phyloP scores from a whole-genome alignment of 2,797 vertebrate species.

The Labroides dimidiatus region DNA sequence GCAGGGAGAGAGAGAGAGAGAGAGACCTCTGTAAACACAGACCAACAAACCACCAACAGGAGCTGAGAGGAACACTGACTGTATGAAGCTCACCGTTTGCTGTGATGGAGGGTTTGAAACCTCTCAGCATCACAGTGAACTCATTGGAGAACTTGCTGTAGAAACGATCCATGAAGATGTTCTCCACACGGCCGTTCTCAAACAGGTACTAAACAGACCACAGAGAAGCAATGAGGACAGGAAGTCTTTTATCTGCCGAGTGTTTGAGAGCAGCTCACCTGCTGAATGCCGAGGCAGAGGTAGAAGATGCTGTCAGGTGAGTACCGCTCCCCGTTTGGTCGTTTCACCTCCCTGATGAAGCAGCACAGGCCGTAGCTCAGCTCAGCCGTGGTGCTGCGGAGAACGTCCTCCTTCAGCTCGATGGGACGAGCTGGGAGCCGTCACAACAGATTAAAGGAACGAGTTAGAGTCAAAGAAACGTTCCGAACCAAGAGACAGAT shows the following conservation, averaged over 20 bases:
- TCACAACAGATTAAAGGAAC: not conserved
- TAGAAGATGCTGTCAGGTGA: constrained; percentile 95
- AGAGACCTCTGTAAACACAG: rapidly evolving
- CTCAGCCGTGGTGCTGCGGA: constrained; percentile 93
- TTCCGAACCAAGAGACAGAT: too few relatives aligned
- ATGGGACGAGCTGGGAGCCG: constrained; percentile 85
- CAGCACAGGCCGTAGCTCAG: constrained; percentile 95
- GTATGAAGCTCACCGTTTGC: constrained; percentile 87
- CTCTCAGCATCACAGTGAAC: constrained; percentile 91
- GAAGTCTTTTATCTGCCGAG: too few relatives aligned
- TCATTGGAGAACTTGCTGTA: constrained; percentile 94
- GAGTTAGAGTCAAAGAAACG: too few relatives aligned
- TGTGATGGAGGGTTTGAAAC: constrained; percentile 92
- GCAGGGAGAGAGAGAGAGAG: not conserved
- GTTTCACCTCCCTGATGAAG: constrained; percentile 92
- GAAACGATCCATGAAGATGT: constrained; percentile 98
- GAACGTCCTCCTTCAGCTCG: constrained; percentile 93
- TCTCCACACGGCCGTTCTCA: constrained; percentile 97
- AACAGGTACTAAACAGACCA: constrained; percentile 89
- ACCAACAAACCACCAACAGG: not conserved
- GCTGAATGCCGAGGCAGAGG: constrained; percentile 98
- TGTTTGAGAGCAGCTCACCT: constrained; percentile 79
- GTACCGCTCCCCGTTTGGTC: constrained; percentile 93
- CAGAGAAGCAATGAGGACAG: not conserved
- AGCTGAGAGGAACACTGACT: not conserved